Evolutionary conservation across 2,888 invertebrate species (phyloP).

Genomic region (Leptura quadrifasciata): DNA sequence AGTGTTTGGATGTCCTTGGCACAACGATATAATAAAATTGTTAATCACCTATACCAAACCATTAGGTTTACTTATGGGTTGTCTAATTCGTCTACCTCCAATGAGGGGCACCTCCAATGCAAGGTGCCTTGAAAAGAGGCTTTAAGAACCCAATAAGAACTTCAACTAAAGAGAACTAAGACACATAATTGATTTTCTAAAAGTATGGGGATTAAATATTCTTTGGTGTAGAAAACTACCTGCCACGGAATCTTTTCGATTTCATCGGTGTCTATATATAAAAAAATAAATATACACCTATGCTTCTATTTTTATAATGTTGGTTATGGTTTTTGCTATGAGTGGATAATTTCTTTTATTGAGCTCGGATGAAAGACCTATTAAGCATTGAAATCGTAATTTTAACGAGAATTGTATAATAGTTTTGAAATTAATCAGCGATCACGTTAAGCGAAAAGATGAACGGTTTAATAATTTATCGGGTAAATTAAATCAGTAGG

Average conservation of each 20-base stretch:
- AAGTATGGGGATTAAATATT: too few species aligned
- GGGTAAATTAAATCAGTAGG: neutral
- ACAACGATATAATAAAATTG: neutral
- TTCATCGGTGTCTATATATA: too few species aligned
- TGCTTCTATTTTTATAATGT: too few species aligned
- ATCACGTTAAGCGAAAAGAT: neutral
- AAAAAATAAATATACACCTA: too few species aligned
- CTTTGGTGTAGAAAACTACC: too few species aligned
- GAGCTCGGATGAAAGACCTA: neutral
- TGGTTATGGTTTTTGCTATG: too few species aligned
- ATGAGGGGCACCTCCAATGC: neutral
- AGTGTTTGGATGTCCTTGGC: slow-evolving; percentile 13
- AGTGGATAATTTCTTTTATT: neutral
- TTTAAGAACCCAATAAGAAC: too few species aligned
- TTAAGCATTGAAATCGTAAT: neutral
- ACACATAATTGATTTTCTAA: too few species aligned
- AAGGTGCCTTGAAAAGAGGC: neutral
- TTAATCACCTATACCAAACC: neutral
- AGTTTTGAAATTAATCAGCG: neutral
- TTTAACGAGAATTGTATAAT: too few species aligned
- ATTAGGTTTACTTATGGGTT: neutral
- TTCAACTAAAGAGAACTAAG: too few species aligned
- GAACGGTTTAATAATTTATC: neutral
- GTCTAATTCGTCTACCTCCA: neutral
- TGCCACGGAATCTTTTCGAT: too few species aligned